A percentile compares a stretch with the other conserved stretches of the same genome.
phyloP scores from a whole-genome alignment of 2,797 vertebrate species.

The Characodon lateralis region DNA sequence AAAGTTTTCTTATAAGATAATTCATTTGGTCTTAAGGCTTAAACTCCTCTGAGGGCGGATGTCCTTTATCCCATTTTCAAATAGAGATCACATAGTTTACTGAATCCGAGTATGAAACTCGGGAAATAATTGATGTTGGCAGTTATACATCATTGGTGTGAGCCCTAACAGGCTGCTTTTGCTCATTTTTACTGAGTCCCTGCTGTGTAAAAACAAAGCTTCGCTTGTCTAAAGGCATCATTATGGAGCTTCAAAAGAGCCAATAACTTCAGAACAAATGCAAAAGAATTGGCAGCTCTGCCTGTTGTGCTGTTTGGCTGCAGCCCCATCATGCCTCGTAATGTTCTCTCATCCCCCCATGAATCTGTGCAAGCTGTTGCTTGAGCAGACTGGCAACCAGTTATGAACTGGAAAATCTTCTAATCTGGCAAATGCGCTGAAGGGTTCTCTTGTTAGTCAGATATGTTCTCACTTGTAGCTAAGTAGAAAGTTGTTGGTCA shows the following conservation, averaged over 20 bases:
- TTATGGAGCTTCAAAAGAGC: conserved; percentile 73
- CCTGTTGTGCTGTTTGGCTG: conserved; percentile 74
- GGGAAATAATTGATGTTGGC: conserved; percentile 68
- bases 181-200: conserved; percentile 67
- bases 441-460: conserved; percentile 56
- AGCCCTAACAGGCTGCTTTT: conserved; percentile 57
- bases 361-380: conserved; percentile 78
- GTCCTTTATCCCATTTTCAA: too few relatives aligned
- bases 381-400: conserved; percentile 68
- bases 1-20: not conserved
- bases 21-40: too few relatives aligned
- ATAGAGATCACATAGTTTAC: too few relatives aligned
- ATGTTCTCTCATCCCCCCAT: conserved; percentile 45
- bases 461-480: conserved; percentile 55
- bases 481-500: conserved; percentile 59
- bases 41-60: too few relatives aligned
- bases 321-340: conserved; percentile 56
- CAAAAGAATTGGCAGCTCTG: conserved; percentile 60
- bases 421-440: conserved; percentile 67
- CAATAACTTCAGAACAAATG: conserved; percentile 73
- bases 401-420: conserved; percentile 70
- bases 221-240: conserved; percentile 66
- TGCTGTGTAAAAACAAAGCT: conserved; percentile 70
- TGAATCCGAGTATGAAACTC: conserved; percentile 36
- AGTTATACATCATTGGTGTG: conserved; percentile 48